These are phyloP conservation scores for Scortum barcoo DNA, from an alignment of 2,113 vertebrate species.

Conservation along the genomic window DNA sequence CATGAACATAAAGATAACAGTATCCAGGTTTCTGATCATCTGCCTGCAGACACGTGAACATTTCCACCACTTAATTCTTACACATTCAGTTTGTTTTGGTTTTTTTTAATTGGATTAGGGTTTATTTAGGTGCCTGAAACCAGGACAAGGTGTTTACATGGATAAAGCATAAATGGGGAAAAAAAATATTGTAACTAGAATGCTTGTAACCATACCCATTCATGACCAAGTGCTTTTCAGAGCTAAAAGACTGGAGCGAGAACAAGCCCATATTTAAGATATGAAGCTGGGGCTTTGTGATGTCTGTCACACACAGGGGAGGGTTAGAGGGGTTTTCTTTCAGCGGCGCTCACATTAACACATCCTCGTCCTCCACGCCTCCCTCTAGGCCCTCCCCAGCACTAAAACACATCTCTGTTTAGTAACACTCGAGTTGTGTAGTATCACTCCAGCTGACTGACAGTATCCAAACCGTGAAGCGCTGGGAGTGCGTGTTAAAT, in stretches of 20 bases:
- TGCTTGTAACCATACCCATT: not conserved
- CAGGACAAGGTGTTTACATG: not conserved
- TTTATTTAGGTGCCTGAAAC: not conserved
- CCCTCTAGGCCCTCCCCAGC: conserved; percentile 45
- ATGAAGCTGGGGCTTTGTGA: conserved; percentile 33
- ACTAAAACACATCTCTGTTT: conserved; percentile 63
- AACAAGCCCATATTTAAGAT: conserved; percentile 34
- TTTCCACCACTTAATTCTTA: not conserved
- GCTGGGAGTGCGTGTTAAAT: conserved; percentile 53
- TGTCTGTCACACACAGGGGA: conserved; percentile 40
- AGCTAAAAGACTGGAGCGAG: conserved; percentile 19
- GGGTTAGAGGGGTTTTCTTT: conserved; percentile 43
- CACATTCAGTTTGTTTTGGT: too few relatives aligned
- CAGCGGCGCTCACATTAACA: conserved; percentile 52
- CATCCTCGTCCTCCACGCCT: conserved; percentile 46
- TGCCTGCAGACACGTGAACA: not conserved
- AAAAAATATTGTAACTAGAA: not conserved
- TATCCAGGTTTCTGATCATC: not conserved
- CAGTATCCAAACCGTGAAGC: conserved; percentile 59
- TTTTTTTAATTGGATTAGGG: too few relatives aligned
- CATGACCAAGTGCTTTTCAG: conserved; percentile 24
- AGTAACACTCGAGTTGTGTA: conserved; percentile 68
- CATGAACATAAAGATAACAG: not conserved
- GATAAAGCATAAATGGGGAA: conserved; percentile 1
- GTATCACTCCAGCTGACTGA: conserved; percentile 74